Base-by-base conservation (phyloP, 2,888 invertebrate species). In the Rugalucina vietnamica region DNA sequence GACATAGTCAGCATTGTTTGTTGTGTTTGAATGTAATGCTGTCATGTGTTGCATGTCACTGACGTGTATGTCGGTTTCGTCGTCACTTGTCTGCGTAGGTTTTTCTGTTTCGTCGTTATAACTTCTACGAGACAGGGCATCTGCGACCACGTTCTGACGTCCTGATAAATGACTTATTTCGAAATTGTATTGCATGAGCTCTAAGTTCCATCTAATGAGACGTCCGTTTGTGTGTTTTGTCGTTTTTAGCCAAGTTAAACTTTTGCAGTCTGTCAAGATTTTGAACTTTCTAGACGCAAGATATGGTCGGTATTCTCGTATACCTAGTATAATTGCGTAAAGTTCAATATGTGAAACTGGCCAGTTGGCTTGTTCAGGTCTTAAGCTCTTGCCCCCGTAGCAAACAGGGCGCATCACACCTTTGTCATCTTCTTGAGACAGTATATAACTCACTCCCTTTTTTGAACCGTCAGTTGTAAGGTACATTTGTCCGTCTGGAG, bases 281-380 rank as follows among this genome's bases (percentile, higher is more conserved):
- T 1, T 54, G n/a, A 74, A 74, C n/a, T 12, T 4, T 34, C 36
- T 50, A 18, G 50, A 36, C 1, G 27, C 1, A 21, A 74, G 34
- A 29, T 74, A 74, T 32, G 5, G 1, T 32, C 37, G 32, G 27
- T 54, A 74, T 36, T 74, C 32, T 34, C 54, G 10, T 32, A 50
- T n/a, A 24, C 74, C 74, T 27, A 74, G 21, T 8, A 54, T 21
- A 1, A 74, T 74, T 10, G 54, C 54, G 29, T 54, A 74, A 3
- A 74, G n/a, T n/a, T 74, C 74, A 50, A 73, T 74, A 50, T 57
- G 74, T 24, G 36, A 34, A 14, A 57, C 34, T 5, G 74, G 74
- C 74, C 74, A 74, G 29, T 74, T 54, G 0, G 14, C 0, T 34
- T 74, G 73, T 2, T 73, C 73, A 4, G 49, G 49, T 49, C 73